These are phyloP conservation scores for Ectobius pallidus DNA, from an alignment of 2,888 invertebrate species.

Conservation along the genomic window DNA sequence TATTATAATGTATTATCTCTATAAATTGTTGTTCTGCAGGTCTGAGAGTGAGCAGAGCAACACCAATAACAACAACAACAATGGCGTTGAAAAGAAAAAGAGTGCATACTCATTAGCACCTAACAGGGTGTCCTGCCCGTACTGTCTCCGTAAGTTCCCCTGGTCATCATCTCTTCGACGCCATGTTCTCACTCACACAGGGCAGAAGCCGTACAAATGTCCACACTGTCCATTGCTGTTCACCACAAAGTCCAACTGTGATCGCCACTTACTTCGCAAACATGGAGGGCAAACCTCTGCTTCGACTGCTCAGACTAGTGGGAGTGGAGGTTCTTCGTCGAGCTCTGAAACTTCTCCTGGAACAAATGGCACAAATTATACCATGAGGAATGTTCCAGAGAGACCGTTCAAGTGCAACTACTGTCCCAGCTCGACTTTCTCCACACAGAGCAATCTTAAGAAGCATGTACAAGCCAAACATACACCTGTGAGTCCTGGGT, in stretches of 20 bases:
- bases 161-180: conserved; percentile 96
- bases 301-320: neutral
- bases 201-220: conserved; percentile 95
- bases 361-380: conserved; percentile 52
- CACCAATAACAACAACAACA: conserved; percentile 51
- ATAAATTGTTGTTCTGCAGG: conserved; percentile 61
- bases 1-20: no score
- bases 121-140: conserved; percentile 91
- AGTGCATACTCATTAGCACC: conserved; percentile 96
- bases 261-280: conserved; percentile 89
- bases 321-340: neutral
- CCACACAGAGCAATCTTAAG: conserved; percentile 77
- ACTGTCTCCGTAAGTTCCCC: conserved; percentile 92
- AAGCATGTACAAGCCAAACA: conserved; percentile 80
- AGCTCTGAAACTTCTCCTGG: conserved; percentile 54
- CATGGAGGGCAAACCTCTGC: conserved; percentile 62
- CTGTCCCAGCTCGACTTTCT: conserved; percentile 83
- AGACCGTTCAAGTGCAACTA: conserved; percentile 79
- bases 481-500: conserved; percentile 45
- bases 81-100: conserved; percentile 70
- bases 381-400: conserved; percentile 73
- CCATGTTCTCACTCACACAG: conserved; percentile 94
- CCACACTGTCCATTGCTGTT: conserved; percentile 91
- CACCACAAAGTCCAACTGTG: conserved; percentile 97
- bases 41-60: conserved; percentile 65